A percentile compares a stretch with the other conserved stretches of the same genome.
Conservation (phyloP, 2,888 invertebrate species). For the Margaritifera margaritifera region DNA sequence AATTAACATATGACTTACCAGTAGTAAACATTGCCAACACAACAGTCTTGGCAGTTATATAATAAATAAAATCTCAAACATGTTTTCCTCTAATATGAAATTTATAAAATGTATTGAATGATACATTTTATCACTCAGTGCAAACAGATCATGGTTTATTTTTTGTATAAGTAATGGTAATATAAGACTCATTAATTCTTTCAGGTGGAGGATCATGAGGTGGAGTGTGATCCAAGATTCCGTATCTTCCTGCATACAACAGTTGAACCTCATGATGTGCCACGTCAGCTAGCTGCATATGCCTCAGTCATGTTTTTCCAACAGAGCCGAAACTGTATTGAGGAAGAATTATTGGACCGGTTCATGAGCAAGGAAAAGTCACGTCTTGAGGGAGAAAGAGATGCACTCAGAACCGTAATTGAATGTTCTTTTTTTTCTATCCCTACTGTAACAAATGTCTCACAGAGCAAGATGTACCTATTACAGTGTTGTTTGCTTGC, state of each 20-base stretch:
- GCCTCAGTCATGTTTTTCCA: constrained; percentile 68
- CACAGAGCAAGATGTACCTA: too few relatives aligned
- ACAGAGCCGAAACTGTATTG: constrained; percentile 60
- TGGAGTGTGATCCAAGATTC: constrained; percentile 72
- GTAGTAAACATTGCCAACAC: too few relatives aligned
- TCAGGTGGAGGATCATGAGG: constrained; percentile 72
- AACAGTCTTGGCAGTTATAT: too few relatives aligned
- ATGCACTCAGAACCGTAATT: constrained; percentile 64
- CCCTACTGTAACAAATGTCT: too few relatives aligned
- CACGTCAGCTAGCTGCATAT: constrained; percentile 67
- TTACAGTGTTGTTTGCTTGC: too few relatives aligned
- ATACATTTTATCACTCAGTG: too few relatives aligned
- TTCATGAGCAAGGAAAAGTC: constrained; percentile 71
- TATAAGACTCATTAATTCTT: constrained; percentile 2
- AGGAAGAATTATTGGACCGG: constrained; percentile 69
- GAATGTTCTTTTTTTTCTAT: neutral
- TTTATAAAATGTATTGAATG: too few relatives aligned
- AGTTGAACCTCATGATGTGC: constrained; percentile 65
- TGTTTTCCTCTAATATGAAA: too few relatives aligned
- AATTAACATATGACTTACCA: too few relatives aligned
- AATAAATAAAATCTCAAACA: too few relatives aligned
- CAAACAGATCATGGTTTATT: too few relatives aligned
- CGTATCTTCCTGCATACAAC: constrained; percentile 71
- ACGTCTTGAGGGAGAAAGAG: constrained; percentile 70
- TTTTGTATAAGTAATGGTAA: too few relatives aligned